phyloP scores from a whole-genome alignment of 2,113 vertebrate species.

The Brachirus orientalis region DNA sequence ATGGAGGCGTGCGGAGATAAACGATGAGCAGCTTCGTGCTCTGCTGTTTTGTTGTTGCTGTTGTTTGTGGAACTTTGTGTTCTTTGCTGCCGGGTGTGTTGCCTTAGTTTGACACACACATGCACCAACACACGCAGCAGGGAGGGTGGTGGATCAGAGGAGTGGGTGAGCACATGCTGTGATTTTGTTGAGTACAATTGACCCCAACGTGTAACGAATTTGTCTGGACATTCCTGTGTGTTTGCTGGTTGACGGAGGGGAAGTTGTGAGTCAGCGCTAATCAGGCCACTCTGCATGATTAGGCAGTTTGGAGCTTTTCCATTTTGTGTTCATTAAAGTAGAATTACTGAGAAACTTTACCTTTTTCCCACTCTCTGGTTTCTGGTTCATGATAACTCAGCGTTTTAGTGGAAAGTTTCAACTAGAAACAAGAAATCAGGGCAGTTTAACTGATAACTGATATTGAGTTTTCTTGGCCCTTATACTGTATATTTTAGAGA shows the following conservation, averaged over 20 bases:
- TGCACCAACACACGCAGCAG: constrained; percentile 24
- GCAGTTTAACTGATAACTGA: no score
- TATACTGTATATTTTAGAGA: no score
- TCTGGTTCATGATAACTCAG: constrained; percentile 1
- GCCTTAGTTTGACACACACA: background rate
- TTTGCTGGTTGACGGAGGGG: constrained; percentile 58
- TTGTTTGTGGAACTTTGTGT: constrained; percentile 15
- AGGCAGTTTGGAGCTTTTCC: constrained; percentile 69
- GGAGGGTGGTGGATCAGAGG: constrained; percentile 39
- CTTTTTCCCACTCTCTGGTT: constrained; percentile 11
- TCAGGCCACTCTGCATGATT: constrained; percentile 76
- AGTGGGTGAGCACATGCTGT: constrained; percentile 15
- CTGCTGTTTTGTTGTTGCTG: constrained; percentile 19
- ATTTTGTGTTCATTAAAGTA: constrained; percentile 69
- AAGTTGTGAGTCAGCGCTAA: constrained; percentile 75
- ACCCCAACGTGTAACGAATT: no score
- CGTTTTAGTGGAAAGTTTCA: no score
- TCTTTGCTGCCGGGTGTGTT: constrained; percentile 3
- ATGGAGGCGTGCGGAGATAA: constrained; percentile 12
- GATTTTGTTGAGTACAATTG: background rate
- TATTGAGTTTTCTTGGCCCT: no score
- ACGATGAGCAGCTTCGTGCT: constrained; percentile 23
- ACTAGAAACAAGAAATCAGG: no score
- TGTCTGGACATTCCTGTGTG: constrained; percentile 75
- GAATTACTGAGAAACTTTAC: constrained; percentile 43